phyloP scores from a whole-genome alignment of 1,140 invertebrate genomes.

The Drosophila ananassae region DNA sequence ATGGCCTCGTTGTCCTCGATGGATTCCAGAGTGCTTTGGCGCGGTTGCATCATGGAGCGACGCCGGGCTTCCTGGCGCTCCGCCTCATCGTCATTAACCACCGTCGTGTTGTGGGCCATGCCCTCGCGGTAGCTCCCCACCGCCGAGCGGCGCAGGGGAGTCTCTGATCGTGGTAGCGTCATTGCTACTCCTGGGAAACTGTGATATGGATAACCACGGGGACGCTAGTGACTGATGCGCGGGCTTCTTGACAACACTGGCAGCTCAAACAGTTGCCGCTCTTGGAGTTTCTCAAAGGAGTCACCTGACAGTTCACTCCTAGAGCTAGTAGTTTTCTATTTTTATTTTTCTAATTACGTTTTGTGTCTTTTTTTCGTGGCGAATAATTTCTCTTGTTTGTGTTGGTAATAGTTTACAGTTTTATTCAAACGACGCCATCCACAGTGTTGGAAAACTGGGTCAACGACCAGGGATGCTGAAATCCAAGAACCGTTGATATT shows the following conservation, averaged over 20 bases:
- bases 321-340: neutral
- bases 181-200: constrained; percentile 21
- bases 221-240: constrained; percentile 3
- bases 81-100: constrained; percentile 81
- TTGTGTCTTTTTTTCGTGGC: constrained; percentile 12
- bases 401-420: constrained; percentile 77
- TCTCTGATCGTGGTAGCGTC: constrained; percentile 71
- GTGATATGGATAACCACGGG: neutral
- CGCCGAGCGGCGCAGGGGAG: constrained; percentile 77
- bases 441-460: constrained; percentile 45
- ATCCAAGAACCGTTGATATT: neutral
- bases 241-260: constrained; percentile 14
- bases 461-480: neutral
- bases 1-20: constrained; percentile 78
- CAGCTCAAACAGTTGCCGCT: neutral
- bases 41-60: constrained; percentile 52
- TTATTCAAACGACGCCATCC: constrained; percentile 77
- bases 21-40: constrained; percentile 42
- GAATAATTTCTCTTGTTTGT: constrained; percentile 39
- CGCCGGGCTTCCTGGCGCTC: constrained; percentile 73
- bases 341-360: constrained; percentile 47
- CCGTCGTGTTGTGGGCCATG: constrained; percentile 43
- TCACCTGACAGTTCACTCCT: neutral
- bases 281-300: neutral
- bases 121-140: constrained; percentile 65